Base-by-base conservation (phyloP, 2,888 invertebrate genomes). In the Apotomis capreana region DNA sequence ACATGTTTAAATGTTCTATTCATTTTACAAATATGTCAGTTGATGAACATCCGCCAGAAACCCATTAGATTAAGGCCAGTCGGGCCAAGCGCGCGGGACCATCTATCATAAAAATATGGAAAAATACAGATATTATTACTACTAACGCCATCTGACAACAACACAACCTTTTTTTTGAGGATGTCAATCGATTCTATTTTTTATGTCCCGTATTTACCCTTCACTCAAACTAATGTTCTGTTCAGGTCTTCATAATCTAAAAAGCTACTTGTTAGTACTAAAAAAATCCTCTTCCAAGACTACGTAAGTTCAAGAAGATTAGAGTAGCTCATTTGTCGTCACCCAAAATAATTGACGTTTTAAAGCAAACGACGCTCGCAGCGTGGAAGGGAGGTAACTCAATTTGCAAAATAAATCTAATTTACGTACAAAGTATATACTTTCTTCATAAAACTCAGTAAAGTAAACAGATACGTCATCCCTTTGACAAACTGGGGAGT, bases 381-480 rank as follows among this genome's bases (percentile, higher is more conserved):
- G 58, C 64, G 44, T 15, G 63, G 13, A 63, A 10, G 60, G 58
- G 12, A 63, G 64, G 59, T 54, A 59, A 70, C 64, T 64, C 44
- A 64, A 70, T 70, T 70, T 70, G 59, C 36, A 59, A n/a, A n/a
- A n/a, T n/a, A n/a, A 64, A 64, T 64, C 52, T 70, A 70, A 70
- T 70, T 65, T 70, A 26, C 12, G 59, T 46, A 49, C 62, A 68
- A 68, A 68, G 49, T 69, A 54, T 40, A 62, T 15, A 13, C 54
- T 67, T 49, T 37, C 15, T 55, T 61, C 15, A 61, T 55, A 15
- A 55, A 26, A 68, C 26, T 46, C 61, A 36, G 61, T 44, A 44
- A 60, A 68, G 60, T 54, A 49, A 36, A 40, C 6, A 46, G 15
- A 64, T 64, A 55, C 40, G 26, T 46, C 64, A 55, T 55, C 55